Evolutionary conservation across 2,113 vertebrate genomes (phyloP).

Genomic region (western clawed frog (Xenopus tropicalis)): DNA sequence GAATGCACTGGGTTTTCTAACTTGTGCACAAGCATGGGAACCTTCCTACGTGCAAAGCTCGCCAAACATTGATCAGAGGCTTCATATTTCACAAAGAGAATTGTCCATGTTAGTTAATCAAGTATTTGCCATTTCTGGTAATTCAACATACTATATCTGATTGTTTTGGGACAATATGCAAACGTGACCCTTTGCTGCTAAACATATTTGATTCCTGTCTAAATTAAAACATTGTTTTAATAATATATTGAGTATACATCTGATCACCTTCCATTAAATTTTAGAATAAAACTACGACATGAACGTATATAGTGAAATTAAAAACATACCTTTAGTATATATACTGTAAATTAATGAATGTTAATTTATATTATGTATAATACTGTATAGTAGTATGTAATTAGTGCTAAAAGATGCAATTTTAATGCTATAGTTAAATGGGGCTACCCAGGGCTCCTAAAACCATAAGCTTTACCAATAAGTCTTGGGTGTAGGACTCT

Average conservation of each 20-base stretch:
- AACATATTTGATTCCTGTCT: background rate
- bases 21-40: conserved; percentile 22
- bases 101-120: conserved; percentile 26
- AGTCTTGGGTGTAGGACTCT: no score
- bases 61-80: conserved; percentile 25
- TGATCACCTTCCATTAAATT: background rate
- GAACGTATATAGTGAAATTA: no score
- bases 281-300: background rate
- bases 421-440: no score
- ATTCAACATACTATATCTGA: conserved; percentile 32
- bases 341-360: no score
- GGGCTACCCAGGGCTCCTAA: no score
- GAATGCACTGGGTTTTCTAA: conserved; percentile 8
- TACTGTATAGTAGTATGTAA: no score
- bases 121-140: conserved; percentile 8
- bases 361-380: no score
- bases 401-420: no score
- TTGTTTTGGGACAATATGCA: conserved; percentile 1
- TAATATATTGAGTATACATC: no score
- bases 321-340: no score
- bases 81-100: conserved; percentile 27
- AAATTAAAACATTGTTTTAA: background rate
- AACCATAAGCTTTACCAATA: no score
- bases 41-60: background rate
- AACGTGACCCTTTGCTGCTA: background rate